Percentiles rank a stretch among this genome's conserved stretches.
phyloP scores from a whole-genome alignment of 2,113 vertebrate genomes.

The Aix galericulata region DNA sequence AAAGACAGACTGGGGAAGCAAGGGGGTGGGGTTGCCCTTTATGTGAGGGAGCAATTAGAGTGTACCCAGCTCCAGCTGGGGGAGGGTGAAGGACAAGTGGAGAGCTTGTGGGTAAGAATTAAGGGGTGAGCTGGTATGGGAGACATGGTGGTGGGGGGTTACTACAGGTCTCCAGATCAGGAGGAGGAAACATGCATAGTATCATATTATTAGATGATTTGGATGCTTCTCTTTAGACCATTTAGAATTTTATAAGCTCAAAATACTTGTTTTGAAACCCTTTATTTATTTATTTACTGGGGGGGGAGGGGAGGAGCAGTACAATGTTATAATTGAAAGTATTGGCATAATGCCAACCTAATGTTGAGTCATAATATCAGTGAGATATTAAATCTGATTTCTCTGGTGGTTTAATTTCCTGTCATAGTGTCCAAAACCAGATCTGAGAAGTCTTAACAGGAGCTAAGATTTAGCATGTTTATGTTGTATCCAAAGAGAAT shows the following conservation, averaged over 20 bases:
- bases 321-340: background rate
- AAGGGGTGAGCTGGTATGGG: too few relatives aligned
- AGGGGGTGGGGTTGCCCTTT: too few relatives aligned
- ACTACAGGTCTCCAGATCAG: too few relatives aligned
- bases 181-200: background rate
- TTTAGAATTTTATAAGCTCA: background rate
- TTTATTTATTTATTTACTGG: too few relatives aligned
- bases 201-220: background rate
- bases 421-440: background rate
- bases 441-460: background rate
- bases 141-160: too few relatives aligned
- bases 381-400: background rate
- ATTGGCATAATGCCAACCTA: background rate
- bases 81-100: too few relatives aligned
- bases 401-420: background rate
- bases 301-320: too few relatives aligned
- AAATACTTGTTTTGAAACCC: background rate
- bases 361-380: fast-evolving
- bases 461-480: background rate
- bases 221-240: background rate
- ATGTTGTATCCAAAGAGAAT: background rate
- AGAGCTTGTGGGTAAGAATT: too few relatives aligned
- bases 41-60: too few relatives aligned
- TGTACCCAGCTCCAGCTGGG: too few relatives aligned
- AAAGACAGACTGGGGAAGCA: too few relatives aligned